Evolutionary conservation across 2,888 invertebrate species (phyloP).

Genomic region (Odontothrips loti): DNA sequence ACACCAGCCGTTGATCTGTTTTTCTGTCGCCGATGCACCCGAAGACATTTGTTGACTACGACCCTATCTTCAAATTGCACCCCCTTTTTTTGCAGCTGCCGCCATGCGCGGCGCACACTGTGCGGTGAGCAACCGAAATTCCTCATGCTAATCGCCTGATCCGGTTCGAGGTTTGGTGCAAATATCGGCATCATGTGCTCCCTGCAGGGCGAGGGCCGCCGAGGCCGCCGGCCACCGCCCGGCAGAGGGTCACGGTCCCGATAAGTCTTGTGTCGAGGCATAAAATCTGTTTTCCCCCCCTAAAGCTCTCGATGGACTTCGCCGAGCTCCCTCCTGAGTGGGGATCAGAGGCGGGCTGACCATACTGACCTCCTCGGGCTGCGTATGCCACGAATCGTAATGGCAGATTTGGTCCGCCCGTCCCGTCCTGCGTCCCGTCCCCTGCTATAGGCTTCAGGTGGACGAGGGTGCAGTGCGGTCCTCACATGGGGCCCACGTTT

Average conservation of each 20-base stretch:
- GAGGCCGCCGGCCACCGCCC: no score
- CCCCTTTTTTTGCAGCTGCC: neutral
- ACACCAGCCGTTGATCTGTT: no score
- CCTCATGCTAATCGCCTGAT: neutral
- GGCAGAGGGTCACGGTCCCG: neutral
- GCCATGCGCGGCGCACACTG: neutral
- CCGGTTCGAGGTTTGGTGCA: neutral
- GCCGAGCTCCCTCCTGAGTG: neutral
- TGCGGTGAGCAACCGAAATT: neutral
- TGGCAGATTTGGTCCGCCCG: no score
- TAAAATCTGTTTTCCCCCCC: neutral
- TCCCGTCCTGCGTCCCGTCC: no score
- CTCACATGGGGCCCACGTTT: no score
- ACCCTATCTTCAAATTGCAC: no score
- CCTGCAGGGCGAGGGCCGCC: neutral
- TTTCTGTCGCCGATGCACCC: no score
- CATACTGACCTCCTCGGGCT: neutral
- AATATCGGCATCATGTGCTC: neutral
- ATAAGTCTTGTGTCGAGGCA: constrained; percentile 14
- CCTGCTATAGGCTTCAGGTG: no score
- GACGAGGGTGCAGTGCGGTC: no score
- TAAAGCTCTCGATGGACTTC: no score
- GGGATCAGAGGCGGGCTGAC: neutral
- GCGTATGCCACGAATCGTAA: no score
- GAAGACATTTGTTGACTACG: no score